Base-by-base conservation (phyloP, 2,797 vertebrate genomes). In the Arctocebus calabarensis region DNA sequence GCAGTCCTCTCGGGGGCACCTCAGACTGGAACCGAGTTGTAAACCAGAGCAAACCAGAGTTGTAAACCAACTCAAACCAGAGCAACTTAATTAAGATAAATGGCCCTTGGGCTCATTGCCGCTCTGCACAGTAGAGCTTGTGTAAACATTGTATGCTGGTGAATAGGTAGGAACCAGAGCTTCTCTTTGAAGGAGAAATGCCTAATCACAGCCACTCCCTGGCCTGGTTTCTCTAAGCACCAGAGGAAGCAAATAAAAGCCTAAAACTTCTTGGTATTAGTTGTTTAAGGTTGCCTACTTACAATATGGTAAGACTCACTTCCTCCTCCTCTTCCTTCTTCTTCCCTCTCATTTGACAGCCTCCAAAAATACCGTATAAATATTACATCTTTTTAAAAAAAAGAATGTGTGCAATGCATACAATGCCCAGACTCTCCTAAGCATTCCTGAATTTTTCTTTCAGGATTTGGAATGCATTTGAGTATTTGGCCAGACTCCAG, bases 401-500 rank as follows among this genome's bases (percentile, higher is more conserved):
- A 23, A 90, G 22, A 88, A 73, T 71, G 70, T 11, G 3, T 40
- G 14, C 27, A 61, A 66, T 84, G 57, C 9, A 37, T 55, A 19
- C 25, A 86, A 55, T 62, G 34, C 52, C n/a, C 52, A 86, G 93
- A 88, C 10, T 74, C 20, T 88, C 40, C 27, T 90, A 94, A 90
- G 73, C 19, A 10, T 73, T 45, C 61, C 45, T 64, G 25, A 73
- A 19, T 34, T 95, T 85, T 94, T 57, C 40, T 78, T 96, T 86
- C 23, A 84, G 73, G 29, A 66, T 89, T 81, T 27, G 27, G 40
- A 92, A 78, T 34, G 27, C n/a, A 66, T 37, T 95, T 91, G 45
- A 90, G 43, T 37, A 68, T 88, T 40, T 82, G 83, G 25, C 20
- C 88, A 96, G 59, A 73, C 20, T 7, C 14, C 27, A 89, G 55